Percentiles rank a stretch among this genome's conserved stretches.
These are phyloP conservation scores for Parasteatoda lunata DNA, from an alignment of 2,888 invertebrate genomes.

Conservation along the genomic window DNA sequence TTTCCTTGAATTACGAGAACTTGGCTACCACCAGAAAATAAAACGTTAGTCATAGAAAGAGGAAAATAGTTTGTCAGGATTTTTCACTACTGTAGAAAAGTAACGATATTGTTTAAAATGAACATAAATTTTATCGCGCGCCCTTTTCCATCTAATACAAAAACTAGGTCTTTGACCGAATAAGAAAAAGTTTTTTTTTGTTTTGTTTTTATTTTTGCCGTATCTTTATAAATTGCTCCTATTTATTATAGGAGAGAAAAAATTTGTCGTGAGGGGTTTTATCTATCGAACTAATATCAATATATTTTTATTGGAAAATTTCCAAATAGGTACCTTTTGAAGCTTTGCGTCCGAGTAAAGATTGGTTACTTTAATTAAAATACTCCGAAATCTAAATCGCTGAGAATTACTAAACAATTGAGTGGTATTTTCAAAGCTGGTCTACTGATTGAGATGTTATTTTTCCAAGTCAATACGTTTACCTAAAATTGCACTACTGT, in stretches of 20 bases:
- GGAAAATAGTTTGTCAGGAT: conserved; percentile 7
- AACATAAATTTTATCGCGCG: conserved; percentile 9
- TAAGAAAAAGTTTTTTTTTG: neutral
- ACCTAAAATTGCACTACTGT: no score
- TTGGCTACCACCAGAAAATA: conserved; percentile 29
- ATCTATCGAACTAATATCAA: neutral
- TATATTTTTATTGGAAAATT: conserved; percentile 24
- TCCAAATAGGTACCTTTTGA: conserved; percentile 33
- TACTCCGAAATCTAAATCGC: no score
- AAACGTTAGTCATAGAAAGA: conserved; percentile 30
- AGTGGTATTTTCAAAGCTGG: no score
- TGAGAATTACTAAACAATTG: no score
- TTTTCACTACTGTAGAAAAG: neutral
- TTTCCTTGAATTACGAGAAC: conserved; percentile 23
- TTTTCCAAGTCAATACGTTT: no score
- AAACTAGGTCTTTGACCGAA: conserved; percentile 28
- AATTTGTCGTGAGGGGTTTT: no score
- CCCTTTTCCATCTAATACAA: conserved; percentile 12
- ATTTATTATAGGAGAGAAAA: conserved; percentile 23
- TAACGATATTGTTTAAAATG: conserved; percentile 7
- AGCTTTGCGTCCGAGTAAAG: neutral
- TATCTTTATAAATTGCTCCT: neutral
- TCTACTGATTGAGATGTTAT: no score
- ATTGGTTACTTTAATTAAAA: no score
- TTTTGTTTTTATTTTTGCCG: no score